phyloP scores from a whole-genome alignment of 2,888 invertebrate species.

The Harpalus rubripes region DNA sequence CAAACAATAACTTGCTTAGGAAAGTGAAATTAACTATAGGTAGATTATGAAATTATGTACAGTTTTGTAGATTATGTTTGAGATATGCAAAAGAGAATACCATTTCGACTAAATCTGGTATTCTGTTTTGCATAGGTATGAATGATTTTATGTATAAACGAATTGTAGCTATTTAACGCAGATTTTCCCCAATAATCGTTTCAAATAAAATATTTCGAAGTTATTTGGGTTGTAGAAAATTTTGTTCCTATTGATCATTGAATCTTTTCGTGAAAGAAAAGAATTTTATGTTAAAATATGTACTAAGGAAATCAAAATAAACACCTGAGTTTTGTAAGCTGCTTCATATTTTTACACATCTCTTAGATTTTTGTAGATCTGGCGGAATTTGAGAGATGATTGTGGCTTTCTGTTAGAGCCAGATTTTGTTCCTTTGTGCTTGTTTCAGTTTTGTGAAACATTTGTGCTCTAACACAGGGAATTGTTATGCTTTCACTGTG shows the following conservation, averaged over 20 bases:
- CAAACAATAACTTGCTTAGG: conserved; percentile 43
- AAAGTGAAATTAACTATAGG: conserved; percentile 48
- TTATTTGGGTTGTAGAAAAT: conserved; percentile 33
- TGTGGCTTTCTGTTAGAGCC: conserved; percentile 13
- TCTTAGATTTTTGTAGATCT: conserved; percentile 23
- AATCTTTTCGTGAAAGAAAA: conserved; percentile 24
- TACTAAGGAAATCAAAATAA: conserved; percentile 36
- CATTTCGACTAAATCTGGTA: conserved; percentile 27
- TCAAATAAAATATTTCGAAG: conserved; percentile 50
- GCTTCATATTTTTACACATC: conserved; percentile 31
- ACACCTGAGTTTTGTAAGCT: conserved; percentile 27
- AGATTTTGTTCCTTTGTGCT: conserved; percentile 25
- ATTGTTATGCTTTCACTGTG: conserved; percentile 27
- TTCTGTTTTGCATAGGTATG: conserved; percentile 30
- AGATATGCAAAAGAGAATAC: conserved; percentile 14
- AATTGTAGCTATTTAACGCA: conserved; percentile 56
- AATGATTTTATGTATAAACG: conserved; percentile 57
- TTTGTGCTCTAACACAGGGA: conserved; percentile 23
- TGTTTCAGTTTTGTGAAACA: conserved; percentile 31
- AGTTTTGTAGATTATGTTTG: conserved; percentile 59
- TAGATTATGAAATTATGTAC: conserved; percentile 59
- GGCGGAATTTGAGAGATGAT: conserved; percentile 2
- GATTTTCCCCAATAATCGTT: conserved; percentile 39
- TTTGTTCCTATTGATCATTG: conserved; percentile 27
- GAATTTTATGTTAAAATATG: conserved; percentile 30